These are phyloP conservation scores for Maccullochella peelii DNA, from an alignment of 2,113 vertebrate genomes.

Conservation along the genomic window DNA sequence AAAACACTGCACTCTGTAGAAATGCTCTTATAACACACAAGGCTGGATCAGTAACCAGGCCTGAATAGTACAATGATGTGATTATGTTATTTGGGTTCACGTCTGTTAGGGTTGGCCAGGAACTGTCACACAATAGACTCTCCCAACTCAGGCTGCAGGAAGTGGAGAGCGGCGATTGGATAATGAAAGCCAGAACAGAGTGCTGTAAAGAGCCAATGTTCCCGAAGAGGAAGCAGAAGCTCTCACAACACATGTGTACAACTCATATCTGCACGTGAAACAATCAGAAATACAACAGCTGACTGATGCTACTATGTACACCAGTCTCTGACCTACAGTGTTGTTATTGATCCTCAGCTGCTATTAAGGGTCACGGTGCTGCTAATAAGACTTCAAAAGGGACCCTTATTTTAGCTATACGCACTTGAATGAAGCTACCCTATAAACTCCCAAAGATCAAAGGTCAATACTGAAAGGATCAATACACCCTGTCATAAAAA, in stretches of 20 bases:
- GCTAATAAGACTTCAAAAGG: background rate
- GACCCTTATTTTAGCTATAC: background rate
- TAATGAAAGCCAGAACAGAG: slow-evolving; percentile 35
- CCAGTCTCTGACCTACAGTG: background rate
- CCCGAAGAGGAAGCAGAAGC: background rate
- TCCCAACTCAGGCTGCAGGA: slow-evolving; percentile 15
- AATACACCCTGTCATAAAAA: slow-evolving; percentile 3
- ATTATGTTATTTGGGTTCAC: background rate
- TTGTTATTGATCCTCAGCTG: slow-evolving; percentile 6
- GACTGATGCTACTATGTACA: background rate
- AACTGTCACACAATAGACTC: slow-evolving; percentile 1
- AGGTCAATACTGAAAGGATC: background rate
- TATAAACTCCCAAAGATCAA: background rate
- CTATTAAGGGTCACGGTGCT: background rate
- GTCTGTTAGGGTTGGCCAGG: background rate
- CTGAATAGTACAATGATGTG: background rate
- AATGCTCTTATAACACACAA: background rate
- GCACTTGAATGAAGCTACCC: background rate
- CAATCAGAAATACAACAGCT: background rate
- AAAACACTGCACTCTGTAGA: background rate
- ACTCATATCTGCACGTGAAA: background rate
- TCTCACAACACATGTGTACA: background rate
- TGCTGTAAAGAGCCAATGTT: slow-evolving; percentile 17
- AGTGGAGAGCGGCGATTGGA: slow-evolving; percentile 24
- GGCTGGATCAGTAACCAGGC: background rate